Evolutionary conservation across 2,888 invertebrate species (phyloP), one percentile per base, ranked within the genome.

Genomic region (Trichogramma evanescens): DNA sequence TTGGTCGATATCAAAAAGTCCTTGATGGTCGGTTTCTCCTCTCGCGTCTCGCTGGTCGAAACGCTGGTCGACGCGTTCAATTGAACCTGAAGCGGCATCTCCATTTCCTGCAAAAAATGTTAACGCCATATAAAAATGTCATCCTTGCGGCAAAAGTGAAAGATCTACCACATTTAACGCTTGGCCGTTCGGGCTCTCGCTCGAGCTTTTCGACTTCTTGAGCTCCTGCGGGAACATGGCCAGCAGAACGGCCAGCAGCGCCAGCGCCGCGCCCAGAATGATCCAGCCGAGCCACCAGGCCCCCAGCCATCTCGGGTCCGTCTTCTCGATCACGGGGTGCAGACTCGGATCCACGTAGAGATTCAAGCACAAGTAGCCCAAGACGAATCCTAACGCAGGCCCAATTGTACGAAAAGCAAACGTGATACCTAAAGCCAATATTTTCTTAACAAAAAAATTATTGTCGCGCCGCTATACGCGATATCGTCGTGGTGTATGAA

Each of bases 251-350:
- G 86, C 81, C 62, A 86, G 83, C 26, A 86, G 66, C 13, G 84
- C 76, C 82, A 87, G 85, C 0, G 83, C 72, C 0, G 73, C 66
- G 8, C 82, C 82, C 38, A 84, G 76, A 44, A 83, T 78, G 39
- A 82, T 80, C 84, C 84, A 84, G 9, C 86, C 88, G n/a, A 88
- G 77, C 89, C 89, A 89, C 88, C 88, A 89, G 8, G 89, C 88
- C 26, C 89, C 89, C 49, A 86, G 74, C 88, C 88, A 89, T 66
- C 88, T 79, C 3, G 88, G 86, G 73, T 86, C 84, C 59, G 81
- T 80, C 51, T 79, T 79, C 51, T 80, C 80, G 44, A 86, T 85
- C 6, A 85, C 71, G 1, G 86, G 86, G 7, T 83, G 84, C 53
- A 84, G 78, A 1, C 74, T 77, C 0, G 85, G 84, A 70, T 84